These are phyloP conservation scores for Apogon hyalosoma DNA, from an alignment of 2,797 vertebrate genomes.

Conservation along the genomic window DNA sequence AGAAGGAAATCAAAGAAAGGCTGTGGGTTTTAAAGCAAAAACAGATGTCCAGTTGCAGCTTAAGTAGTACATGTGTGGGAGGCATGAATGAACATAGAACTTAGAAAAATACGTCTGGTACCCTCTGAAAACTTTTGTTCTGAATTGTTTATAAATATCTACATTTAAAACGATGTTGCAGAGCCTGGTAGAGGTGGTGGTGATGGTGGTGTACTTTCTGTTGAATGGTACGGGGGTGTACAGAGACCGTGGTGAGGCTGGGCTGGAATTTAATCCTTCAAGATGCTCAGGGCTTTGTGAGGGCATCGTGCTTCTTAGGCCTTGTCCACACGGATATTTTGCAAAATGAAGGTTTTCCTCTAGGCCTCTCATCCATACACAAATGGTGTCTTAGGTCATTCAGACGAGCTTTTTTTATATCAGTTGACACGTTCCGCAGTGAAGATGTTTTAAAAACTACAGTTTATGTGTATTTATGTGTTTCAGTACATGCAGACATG, in stretches of 20 bases:
- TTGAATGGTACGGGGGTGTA: not conserved
- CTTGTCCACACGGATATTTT: no score
- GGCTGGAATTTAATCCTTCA: conserved; percentile 1
- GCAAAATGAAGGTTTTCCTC: no score
- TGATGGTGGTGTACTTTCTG: not conserved
- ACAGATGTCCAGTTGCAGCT: conserved; percentile 10
- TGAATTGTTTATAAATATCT: conserved; percentile 1
- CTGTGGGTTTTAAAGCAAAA: not conserved
- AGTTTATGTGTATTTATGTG: no score
- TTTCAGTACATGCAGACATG: no score
- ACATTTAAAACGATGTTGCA: not conserved
- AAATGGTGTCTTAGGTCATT: no score
- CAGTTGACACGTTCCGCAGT: no score
- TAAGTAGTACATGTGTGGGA: conserved; percentile 11
- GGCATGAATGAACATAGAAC: conserved; percentile 3
- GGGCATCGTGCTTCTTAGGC: not conserved
- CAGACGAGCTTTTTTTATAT: no score
- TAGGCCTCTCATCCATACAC: no score
- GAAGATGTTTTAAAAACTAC: no score
- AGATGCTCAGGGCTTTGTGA: not conserved
- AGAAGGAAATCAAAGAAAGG: not conserved
- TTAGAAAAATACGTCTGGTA: not conserved
- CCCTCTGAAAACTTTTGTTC: conserved; percentile 3
- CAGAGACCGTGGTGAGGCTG: not conserved
- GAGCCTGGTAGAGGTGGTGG: not conserved